These are phyloP conservation scores for Drosophila virilis DNA, from an alignment of 1,140 invertebrate species.

Conservation along the genomic window DNA sequence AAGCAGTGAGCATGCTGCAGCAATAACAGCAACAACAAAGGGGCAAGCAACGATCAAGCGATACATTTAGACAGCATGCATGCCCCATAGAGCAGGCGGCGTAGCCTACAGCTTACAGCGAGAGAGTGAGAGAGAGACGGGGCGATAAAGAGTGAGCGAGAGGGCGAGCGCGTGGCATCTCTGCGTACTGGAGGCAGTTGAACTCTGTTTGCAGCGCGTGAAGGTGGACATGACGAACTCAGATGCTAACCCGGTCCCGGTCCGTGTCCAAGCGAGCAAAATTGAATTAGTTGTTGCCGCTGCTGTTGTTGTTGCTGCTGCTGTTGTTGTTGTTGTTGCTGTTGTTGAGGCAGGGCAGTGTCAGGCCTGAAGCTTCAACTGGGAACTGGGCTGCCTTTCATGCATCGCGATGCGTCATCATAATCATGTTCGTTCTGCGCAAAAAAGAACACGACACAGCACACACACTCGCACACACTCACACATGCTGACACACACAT, in stretches of 20 bases:
- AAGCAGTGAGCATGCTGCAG: conserved; percentile 71
- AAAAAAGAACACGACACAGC: conserved; percentile 44
- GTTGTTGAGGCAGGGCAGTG: conserved; percentile 70
- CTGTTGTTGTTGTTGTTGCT: conserved; percentile 57
- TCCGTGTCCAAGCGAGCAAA: conserved; percentile 55
- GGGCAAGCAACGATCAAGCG: conserved; percentile 68
- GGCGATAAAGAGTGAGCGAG: not conserved
- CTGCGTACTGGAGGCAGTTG: conserved; percentile 74
- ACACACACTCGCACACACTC: conserved; percentile 13
- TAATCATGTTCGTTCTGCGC: conserved; percentile 73
- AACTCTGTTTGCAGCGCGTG: conserved; percentile 68
- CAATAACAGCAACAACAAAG: conserved; percentile 41
- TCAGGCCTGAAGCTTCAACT: conserved; percentile 32
- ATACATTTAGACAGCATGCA: conserved; percentile 67
- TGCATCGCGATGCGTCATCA: conserved; percentile 71
- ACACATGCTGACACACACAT: conserved; percentile 24
- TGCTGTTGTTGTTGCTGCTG: conserved; percentile 34
- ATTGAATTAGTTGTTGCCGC: conserved; percentile 76
- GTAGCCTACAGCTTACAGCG: conserved; percentile 1
- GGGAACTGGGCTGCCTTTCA: conserved; percentile 28
- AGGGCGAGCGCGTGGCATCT: conserved; percentile 22
- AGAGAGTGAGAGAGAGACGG: conserved; percentile 9
- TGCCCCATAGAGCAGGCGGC: conserved; percentile 47
- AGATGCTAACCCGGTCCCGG: conserved; percentile 30
- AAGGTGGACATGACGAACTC: conserved; percentile 74